Conservation (phyloP, 2,888 invertebrate genomes). For the Melipona bicolor region DNA sequence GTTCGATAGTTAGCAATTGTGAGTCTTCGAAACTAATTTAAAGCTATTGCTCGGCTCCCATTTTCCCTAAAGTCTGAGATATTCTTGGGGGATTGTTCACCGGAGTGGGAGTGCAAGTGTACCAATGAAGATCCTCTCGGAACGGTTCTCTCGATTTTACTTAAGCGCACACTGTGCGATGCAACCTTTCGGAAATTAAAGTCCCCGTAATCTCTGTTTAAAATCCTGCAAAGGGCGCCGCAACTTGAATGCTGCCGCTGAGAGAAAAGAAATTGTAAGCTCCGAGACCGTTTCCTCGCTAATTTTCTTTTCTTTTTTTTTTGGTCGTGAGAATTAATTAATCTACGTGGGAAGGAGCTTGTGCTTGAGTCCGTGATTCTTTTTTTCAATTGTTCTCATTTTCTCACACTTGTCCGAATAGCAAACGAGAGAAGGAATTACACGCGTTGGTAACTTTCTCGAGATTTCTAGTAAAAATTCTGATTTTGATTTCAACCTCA, state of each 20-base stretch:
- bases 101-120: background rate
- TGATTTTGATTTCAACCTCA: too few relatives aligned
- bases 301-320: background rate
- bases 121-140: conserved; percentile 3
- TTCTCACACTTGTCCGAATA: too few relatives aligned
- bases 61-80: background rate
- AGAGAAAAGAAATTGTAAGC: background rate
- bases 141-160: conserved; percentile 11
- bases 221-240: background rate
- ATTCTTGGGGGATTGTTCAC: conserved; percentile 2
- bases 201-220: conserved; percentile 11
- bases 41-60: conserved; percentile 4
- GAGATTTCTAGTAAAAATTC: too few relatives aligned
- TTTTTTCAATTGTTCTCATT: background rate
- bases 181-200: conserved; percentile 11
- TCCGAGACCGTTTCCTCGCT: background rate
- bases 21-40: conserved; percentile 26
- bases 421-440: too few relatives aligned
- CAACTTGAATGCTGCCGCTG: background rate
- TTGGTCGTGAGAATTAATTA: background rate
- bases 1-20: conserved; percentile 10
- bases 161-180: conserved; percentile 28
- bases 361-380: background rate
- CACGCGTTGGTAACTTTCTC: too few relatives aligned
- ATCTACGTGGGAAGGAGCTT: background rate